Conservation (phyloP, 2,888 invertebrate genomes). For the Aelia acuminata region DNA sequence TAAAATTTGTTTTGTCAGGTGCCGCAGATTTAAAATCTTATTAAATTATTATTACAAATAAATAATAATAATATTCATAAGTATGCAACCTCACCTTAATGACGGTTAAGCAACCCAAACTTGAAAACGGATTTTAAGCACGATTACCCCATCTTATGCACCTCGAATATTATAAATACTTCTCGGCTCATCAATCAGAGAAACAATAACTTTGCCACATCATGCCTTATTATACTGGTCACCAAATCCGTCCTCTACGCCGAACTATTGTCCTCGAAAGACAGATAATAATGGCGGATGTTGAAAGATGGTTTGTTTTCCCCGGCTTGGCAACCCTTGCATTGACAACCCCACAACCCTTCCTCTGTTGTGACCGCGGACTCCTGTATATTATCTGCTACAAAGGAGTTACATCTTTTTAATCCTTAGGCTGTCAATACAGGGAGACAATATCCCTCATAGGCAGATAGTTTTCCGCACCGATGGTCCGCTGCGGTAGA, state of each 20-base stretch:
- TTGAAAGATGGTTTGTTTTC: slow-evolving; percentile 59
- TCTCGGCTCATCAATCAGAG: neutral
- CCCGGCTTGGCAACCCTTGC: slow-evolving; percentile 23
- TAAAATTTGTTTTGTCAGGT: too few species aligned
- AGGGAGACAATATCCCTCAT: slow-evolving; percentile 6
- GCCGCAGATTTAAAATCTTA: too few species aligned
- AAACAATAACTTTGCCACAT: neutral
- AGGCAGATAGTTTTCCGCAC: slow-evolving; percentile 16
- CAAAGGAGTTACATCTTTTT: slow-evolving; percentile 57
- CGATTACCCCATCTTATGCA: neutral
- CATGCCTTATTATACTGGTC: neutral
- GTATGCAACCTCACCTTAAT: neutral
- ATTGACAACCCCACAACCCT: neutral
- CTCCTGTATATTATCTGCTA: slow-evolving; percentile 37
- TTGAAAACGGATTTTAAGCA: neutral
- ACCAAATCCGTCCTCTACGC: neutral
- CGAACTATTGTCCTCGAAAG: neutral
- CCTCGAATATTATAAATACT: neutral
- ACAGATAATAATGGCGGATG: slow-evolving; percentile 16
- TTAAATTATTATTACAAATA: too few species aligned
- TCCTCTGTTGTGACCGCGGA: slow-evolving; percentile 50
- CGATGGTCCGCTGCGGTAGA: neutral
- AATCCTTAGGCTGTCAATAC: slow-evolving; percentile 41
- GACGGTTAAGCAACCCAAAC: too few species aligned
- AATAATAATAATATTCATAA: too few species aligned